Evolutionary conservation across 1,140 invertebrate species (phyloP).

Genomic region (Ceratina calcarata): DNA sequence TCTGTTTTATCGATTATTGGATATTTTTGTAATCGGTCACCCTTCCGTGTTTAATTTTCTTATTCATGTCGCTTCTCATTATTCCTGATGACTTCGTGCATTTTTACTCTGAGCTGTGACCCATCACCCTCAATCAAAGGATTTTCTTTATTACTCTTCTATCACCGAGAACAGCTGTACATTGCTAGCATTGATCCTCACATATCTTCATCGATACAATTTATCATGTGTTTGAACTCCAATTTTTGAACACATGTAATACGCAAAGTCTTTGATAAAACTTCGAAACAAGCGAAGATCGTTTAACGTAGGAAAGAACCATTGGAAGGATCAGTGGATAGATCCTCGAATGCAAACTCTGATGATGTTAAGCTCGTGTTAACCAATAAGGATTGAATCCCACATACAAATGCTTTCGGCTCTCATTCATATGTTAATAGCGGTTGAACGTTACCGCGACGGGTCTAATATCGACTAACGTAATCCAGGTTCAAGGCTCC

Average conservation of each 20-base stretch:
- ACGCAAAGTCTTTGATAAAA: not conserved
- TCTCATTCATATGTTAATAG: constrained; percentile 74
- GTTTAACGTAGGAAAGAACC: not conserved
- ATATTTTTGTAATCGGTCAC: constrained; percentile 2
- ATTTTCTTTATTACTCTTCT: not conserved
- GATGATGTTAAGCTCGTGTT: not conserved
- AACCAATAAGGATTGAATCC: constrained; percentile 48
- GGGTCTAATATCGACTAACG: constrained; percentile 72
- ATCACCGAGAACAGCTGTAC: not conserved
- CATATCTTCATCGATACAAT: too few species aligned
- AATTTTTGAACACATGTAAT: not conserved
- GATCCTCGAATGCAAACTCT: not conserved
- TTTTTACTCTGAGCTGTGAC: too few species aligned
- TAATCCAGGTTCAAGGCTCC: constrained; percentile 71
- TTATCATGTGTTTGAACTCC: too few species aligned
- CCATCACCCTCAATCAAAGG: constrained; percentile 35
- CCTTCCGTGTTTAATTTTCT: constrained; percentile 28
- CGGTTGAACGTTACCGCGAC: constrained; percentile 64
- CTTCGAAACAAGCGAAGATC: not conserved
- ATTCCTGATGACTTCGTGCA: constrained; percentile 44
- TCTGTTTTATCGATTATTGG: too few species aligned
- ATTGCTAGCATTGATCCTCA: not conserved
- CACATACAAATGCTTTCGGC: not conserved
- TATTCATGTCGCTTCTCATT: constrained; percentile 39
- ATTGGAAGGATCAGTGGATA: too few species aligned